phyloP scores from a whole-genome alignment of 2,113 vertebrate genomes.

The Xiphophorus couchianus region DNA sequence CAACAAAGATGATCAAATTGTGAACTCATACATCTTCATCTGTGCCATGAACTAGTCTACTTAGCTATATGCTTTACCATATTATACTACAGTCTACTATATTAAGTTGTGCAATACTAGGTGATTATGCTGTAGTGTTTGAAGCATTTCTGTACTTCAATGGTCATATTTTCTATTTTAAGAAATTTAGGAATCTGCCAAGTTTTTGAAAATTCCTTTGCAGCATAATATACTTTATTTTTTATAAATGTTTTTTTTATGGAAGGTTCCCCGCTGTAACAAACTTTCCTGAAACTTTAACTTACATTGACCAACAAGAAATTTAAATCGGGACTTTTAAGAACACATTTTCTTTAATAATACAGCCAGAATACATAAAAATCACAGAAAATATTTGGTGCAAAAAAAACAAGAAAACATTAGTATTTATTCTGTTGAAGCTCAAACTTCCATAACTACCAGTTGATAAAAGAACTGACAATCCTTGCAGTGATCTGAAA shows the following conservation, averaged over 20 bases:
- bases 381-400: background rate
- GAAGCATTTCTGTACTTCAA: too few relatives aligned
- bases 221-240: too few relatives aligned
- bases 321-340: background rate
- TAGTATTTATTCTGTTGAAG: slow-evolving; percentile 53
- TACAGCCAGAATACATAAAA: background rate
- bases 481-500: slow-evolving; percentile 39
- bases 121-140: background rate
- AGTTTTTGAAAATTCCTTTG: too few relatives aligned
- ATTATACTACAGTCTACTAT: background rate
- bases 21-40: too few relatives aligned
- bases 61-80: background rate
- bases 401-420: slow-evolving; percentile 15
- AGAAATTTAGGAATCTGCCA: too few relatives aligned
- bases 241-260: too few relatives aligned
- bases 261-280: too few relatives aligned
- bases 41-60: background rate
- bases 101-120: background rate
- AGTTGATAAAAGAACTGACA: slow-evolving; percentile 34
- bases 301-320: background rate
- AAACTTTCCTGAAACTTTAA: background rate
- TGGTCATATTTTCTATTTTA: too few relatives aligned
- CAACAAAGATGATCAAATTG: background rate
- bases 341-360: background rate
- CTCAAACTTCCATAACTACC: slow-evolving; percentile 24